Conservation (phyloP, 2,888 invertebrate genomes). For the Phragmatobia fuliginosa region DNA sequence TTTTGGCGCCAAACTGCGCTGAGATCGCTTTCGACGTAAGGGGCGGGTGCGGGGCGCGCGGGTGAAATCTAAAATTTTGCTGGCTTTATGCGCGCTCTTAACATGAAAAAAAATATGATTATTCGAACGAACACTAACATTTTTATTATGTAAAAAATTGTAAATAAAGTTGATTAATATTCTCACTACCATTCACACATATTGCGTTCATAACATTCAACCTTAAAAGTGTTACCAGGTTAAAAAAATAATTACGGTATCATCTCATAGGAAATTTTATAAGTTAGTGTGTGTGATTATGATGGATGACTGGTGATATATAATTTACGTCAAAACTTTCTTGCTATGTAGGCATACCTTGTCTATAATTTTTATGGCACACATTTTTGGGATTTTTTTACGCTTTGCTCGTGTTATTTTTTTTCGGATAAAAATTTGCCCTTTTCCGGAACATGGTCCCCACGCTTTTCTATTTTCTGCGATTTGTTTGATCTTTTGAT, state of each 20-base stretch:
- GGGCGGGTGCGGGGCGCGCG: too few relatives aligned
- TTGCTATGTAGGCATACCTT: slow-evolving; percentile 17
- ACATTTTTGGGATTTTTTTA: not conserved
- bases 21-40: too few relatives aligned
- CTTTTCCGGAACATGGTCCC: too few relatives aligned
- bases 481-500: too few relatives aligned
- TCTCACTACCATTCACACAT: not conserved
- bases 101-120: not conserved
- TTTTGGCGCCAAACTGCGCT: too few relatives aligned
- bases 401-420: not conserved
- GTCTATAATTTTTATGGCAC: slow-evolving; percentile 21
- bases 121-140: not conserved
- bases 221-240: slow-evolving; percentile 21
- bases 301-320: slow-evolving; percentile 43
- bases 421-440: not conserved
- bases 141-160: not conserved
- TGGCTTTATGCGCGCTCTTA: too few relatives aligned
- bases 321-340: slow-evolving; percentile 28
- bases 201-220: slow-evolving; percentile 9
- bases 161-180: slow-evolving; percentile 4
- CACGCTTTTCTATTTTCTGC: too few relatives aligned
- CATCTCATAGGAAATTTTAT: slow-evolving; percentile 38
- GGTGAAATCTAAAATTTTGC: too few relatives aligned
- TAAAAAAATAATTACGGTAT: slow-evolving; percentile 26
- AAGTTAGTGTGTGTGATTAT: slow-evolving; percentile 35